These are phyloP conservation scores for Cephus runcator DNA, from an alignment of 2,888 invertebrate genomes.

Conservation along the genomic window DNA sequence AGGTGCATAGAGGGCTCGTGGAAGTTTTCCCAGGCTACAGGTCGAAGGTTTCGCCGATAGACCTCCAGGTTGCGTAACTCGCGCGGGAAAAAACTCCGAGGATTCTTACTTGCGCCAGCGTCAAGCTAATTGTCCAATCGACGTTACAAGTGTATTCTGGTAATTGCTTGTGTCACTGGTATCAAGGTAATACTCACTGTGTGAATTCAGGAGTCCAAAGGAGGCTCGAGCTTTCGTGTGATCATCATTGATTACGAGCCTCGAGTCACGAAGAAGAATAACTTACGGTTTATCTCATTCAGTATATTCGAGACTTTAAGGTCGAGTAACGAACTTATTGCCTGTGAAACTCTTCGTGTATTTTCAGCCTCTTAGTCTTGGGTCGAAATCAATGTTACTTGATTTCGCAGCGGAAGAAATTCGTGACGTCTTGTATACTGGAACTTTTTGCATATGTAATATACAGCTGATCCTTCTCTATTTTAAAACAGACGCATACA, in stretches of 20 bases:
- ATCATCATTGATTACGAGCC: background rate
- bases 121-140: conserved; percentile 8
- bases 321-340: background rate
- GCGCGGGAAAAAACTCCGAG: conserved; percentile 23
- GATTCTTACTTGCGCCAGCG: conserved; percentile 10
- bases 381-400: background rate
- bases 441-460: background rate
- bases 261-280: background rate
- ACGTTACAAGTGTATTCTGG: conserved; percentile 4
- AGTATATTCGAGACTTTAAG: background rate
- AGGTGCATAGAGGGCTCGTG: conserved; percentile 21
- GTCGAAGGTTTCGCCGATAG: conserved; percentile 14
- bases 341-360: background rate
- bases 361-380: background rate
- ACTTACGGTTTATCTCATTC: background rate
- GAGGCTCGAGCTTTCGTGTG: background rate
- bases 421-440: background rate
- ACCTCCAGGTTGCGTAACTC: conserved; percentile 4
- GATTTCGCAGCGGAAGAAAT: background rate
- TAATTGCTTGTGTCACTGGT: background rate
- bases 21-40: conserved; percentile 35
- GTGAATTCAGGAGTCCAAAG: background rate
- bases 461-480: background rate
- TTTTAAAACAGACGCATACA: background rate
- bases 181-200: background rate